Conservation (phyloP, 2,888 invertebrate genomes). For the Digitonthophagus gazella region DNA sequence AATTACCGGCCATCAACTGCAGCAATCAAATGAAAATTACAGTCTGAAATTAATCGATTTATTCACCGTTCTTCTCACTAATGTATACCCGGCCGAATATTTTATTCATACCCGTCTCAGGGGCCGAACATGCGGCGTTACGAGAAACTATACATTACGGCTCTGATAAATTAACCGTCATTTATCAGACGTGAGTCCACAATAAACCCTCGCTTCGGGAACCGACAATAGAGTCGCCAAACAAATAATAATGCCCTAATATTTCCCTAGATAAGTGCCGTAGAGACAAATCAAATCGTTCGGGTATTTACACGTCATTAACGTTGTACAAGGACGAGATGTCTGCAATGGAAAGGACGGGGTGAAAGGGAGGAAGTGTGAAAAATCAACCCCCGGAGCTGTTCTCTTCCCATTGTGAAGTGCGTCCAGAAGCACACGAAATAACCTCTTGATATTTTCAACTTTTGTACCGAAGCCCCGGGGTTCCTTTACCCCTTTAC, state of each 20-base stretch:
- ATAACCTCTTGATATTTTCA: constrained; percentile 37
- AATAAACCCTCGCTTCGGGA: not conserved
- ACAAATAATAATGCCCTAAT: not conserved
- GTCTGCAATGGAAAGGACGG: not conserved
- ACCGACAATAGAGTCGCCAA: not conserved
- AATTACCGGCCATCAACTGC: not conserved
- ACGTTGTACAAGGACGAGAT: not conserved
- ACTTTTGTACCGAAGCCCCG: constrained; percentile 9
- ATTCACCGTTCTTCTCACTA: not conserved
- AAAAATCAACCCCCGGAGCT: constrained; percentile 42
- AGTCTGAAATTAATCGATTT: not conserved
- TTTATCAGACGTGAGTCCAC: not conserved
- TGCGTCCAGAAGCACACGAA: constrained; percentile 36
- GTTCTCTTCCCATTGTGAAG: constrained; percentile 34
- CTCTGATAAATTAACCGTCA: not conserved
- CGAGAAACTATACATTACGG: not conserved
- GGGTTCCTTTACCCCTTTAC: not conserved
- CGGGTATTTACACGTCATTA: not conserved
- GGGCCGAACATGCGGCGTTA: not conserved
- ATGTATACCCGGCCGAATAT: not conserved
- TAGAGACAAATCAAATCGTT: not conserved
- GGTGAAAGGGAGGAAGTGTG: constrained; percentile 37
- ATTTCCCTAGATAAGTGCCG: not conserved
- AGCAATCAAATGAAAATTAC: not conserved
- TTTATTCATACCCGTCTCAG: not conserved